Base-by-base conservation (phyloP, 2,888 invertebrate genomes). In the Caenorhabditis macrosperma region DNA sequence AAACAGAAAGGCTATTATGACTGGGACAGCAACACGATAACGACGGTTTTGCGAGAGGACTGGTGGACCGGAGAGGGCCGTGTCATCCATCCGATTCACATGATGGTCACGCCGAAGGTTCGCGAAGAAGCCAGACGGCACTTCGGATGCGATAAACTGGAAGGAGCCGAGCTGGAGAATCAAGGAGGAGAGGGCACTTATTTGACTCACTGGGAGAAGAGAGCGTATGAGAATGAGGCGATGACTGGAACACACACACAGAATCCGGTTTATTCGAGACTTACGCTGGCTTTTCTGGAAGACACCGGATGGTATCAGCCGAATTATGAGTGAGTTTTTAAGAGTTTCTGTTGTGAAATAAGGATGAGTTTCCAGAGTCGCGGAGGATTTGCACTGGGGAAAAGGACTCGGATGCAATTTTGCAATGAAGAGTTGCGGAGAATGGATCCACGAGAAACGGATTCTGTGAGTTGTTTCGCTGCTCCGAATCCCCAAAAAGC, bases 161-260 rank as follows among this genome's bases (percentile, higher is more conserved):
- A 97, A 92, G 98, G 98, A 0, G 98, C 97, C 0, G 98, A 99
- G 91, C 91, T 99, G 50, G 98, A 99, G 92, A 96, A 99, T 92
- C 98, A 99, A 92, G 98, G 98, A 0, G 96, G 96, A 17, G 96
- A 97, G 85, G 99, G 99, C 0, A 99, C 99, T 0, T 95, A 95
- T 0, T 92, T 97, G 52, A 98, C 98, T 0, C 99, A 99, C 91
- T 99, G 98, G 98, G 99, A 99, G 92, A 99, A 99, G 91, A 92
- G 99, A 67, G 94, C 98, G 1, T 96, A 98, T 91, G 99, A 99
- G 95, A 97, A 97, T 91, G 98, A 99, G 92, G 97, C 97, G 0
- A 99, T 99, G 98, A 98, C 98, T 0, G 98, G 97, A 1, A 97
- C 97, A 0, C 98, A 98, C 91, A 98, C 98, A 0, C 97, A 97